Base-by-base conservation (phyloP, 2,797 vertebrate genomes). In the Crax fasciolata region DNA sequence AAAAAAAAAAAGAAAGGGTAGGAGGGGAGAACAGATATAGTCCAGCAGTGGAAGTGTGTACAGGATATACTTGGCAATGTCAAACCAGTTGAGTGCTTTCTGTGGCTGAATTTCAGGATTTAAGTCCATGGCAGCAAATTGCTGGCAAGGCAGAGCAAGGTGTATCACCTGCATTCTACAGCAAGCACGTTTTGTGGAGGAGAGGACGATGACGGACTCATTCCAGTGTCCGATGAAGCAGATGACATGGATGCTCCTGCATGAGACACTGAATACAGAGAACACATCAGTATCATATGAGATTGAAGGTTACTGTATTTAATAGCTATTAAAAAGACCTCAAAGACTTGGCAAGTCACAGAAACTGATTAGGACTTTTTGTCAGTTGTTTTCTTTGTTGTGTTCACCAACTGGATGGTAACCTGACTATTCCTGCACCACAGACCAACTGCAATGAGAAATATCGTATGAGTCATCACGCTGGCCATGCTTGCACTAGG, bases 111-210 rank as follows among this genome's bases (percentile, higher is more conserved):
- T 97, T 98, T 97, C 96, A 96, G 98, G 95, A 87, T 97, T 96
- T 93, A 93, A 97, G 98, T 98, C 98, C 98, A 97, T 98, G 97
- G 98, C 98, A 98, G 98, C 98, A 77, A 95, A 94, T 49, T 97
- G 98, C 98, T 98, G 98, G 96, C 95, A 97, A 97, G 97, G 97
- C 97, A 97, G 96, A 97, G 96, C 59, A 95, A 90, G 28, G 91
- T 97, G 94, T 98, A 99, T 99, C 99, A 99, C 99, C 99, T 99
- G 98, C 99, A 99, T 92, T 99, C 99, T 44, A 99, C 99, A 52
- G 99, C 99, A 68, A 99, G 98, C 58, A 99, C 99, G 65, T 99
- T 99, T 97, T 99, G 99, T 58, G 99, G 98, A 84, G 99, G 99
- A 80, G 99, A 99, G 32, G 99, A 98, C 0, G 99, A 99, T 0